Percentiles rank a stretch among this genome's conserved stretches.
These are phyloP conservation scores for Hybognathus amarus DNA, from an alignment of 2,797 vertebrate genomes.

Conservation along the genomic window DNA sequence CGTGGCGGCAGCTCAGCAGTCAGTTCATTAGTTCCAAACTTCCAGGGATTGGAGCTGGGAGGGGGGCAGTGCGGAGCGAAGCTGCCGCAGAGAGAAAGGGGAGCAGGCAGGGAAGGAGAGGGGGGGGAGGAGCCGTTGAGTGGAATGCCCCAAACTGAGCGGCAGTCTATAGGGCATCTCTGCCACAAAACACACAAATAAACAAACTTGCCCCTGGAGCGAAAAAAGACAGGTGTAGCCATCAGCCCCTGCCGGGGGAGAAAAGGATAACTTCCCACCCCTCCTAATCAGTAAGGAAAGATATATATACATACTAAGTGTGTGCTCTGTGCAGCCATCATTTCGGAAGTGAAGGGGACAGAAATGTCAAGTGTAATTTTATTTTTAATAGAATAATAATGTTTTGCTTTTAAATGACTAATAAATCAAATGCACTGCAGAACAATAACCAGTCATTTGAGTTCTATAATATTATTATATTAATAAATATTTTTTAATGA, in stretches of 20 bases:
- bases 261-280: conserved; percentile 73
- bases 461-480: not conserved
- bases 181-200: conserved; percentile 71
- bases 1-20: conserved; percentile 97
- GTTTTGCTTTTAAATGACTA: not conserved
- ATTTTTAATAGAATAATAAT: not conserved
- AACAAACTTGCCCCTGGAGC: conserved; percentile 76
- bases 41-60: conserved; percentile 85
- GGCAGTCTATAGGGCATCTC: conserved; percentile 55
- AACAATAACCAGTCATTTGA: not conserved
- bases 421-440: not conserved
- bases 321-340: conserved; percentile 64
- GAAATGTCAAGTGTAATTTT: not conserved
- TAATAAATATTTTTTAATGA: not conserved
- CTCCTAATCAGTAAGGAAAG: conserved; percentile 48
- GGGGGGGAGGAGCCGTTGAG: conserved; percentile 41
- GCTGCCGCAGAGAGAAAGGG: conserved; percentile 84
- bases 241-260: conserved; percentile 73
- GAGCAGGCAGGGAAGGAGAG: conserved; percentile 77
- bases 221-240: conserved; percentile 78
- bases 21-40: conserved; percentile 99
- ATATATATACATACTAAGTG: conserved; percentile 77
- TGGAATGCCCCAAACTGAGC: conserved; percentile 55
- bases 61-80: conserved; percentile 75
- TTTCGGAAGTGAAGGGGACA: not conserved